phyloP scores from a whole-genome alignment of 2,888 invertebrate species.

The Endotricha flammealis region DNA sequence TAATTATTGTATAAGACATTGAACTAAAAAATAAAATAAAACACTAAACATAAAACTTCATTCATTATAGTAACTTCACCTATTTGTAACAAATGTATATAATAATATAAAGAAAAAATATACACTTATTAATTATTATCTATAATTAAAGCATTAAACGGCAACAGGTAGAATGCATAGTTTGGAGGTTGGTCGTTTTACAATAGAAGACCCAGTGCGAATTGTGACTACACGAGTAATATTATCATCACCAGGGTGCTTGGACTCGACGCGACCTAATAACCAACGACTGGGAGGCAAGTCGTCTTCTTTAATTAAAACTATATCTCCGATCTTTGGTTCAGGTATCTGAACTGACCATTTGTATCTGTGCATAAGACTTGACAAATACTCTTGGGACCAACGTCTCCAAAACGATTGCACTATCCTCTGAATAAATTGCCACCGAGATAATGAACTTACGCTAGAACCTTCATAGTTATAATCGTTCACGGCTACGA shows the following conservation, averaged over 20 bases:
- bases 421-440: slow-evolving; percentile 19
- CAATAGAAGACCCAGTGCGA: too few species aligned
- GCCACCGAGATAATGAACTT: slow-evolving; percentile 17
- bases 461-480: slow-evolving; percentile 15
- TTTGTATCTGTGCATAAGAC: slow-evolving; percentile 19
- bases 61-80: slow-evolving; percentile 6
- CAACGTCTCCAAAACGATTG: slow-evolving; percentile 23
- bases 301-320: slow-evolving; percentile 21
- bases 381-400: slow-evolving; percentile 19
- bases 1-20: too few species aligned
- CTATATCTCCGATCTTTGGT: slow-evolving; percentile 19
- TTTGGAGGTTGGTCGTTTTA: too few species aligned
- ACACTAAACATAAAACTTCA: slow-evolving; percentile 1
- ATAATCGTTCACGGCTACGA: slow-evolving; percentile 13
- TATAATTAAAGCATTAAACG: too few species aligned
- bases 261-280: too few species aligned
- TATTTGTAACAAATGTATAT: slow-evolving; percentile 3
- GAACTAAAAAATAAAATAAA: not conserved
- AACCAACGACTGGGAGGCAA: too few species aligned
- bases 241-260: too few species aligned
- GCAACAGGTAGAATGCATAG: too few species aligned
- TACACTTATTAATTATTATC: too few species aligned
- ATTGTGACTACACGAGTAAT: too few species aligned
- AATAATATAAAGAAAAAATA: too few species aligned
- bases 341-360: slow-evolving; percentile 15